Conservation (phyloP, 2,888 invertebrate species). For the Trisateles emortualis region DNA sequence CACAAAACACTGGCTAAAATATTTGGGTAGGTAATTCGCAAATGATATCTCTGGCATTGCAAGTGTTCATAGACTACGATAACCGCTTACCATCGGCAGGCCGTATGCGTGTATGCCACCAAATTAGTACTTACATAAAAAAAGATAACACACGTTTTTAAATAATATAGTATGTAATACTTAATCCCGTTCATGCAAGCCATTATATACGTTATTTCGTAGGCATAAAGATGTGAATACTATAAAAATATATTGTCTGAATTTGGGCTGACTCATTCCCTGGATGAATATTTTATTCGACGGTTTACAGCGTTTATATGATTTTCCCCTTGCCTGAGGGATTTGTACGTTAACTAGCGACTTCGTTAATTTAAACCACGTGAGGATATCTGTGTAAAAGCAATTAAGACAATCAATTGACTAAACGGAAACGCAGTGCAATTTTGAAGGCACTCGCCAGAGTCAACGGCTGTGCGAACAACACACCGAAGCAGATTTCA, state of each 20-base stretch:
- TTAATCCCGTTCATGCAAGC: slow-evolving; percentile 9
- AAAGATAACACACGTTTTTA: slow-evolving; percentile 35
- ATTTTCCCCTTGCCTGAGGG: slow-evolving; percentile 25
- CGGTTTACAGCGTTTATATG: slow-evolving; percentile 38
- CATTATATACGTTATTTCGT: slow-evolving; percentile 18
- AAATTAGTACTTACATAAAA: no score
- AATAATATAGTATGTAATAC: slow-evolving; percentile 17
- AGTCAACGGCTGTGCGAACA: no score
- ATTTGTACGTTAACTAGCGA: slow-evolving; percentile 27
- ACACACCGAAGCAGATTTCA: no score
- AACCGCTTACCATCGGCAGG: no score
- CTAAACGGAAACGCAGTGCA: no score
- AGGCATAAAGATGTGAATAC: slow-evolving; percentile 20
- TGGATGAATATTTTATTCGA: slow-evolving; percentile 39
- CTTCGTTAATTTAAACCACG: slow-evolving; percentile 16
- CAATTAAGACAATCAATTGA: no score
- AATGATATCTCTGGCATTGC: no score
- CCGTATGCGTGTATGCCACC: no score
- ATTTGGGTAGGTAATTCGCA: no score
- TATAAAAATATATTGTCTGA: slow-evolving; percentile 8
- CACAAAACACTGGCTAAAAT: no score
- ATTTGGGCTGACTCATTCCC: slow-evolving; percentile 3
- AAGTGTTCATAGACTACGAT: no score
- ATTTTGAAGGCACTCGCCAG: no score
- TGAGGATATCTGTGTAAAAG: slow-evolving; percentile 2